phyloP scores from a whole-genome alignment of 2,888 invertebrate species.

The Cyclophora punctaria region DNA sequence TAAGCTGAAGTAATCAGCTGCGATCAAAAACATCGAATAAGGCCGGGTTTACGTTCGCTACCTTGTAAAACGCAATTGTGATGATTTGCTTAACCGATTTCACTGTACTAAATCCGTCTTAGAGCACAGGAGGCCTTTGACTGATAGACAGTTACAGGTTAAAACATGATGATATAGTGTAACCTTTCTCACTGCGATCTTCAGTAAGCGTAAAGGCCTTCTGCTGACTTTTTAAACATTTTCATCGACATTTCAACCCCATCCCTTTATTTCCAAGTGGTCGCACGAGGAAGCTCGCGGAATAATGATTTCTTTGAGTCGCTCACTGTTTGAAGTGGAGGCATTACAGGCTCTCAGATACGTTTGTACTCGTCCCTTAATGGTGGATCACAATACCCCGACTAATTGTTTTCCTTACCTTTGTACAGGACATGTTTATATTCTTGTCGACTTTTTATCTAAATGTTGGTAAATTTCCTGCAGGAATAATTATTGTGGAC shows the following conservation, averaged over 20 bases:
- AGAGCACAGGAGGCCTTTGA: too few species aligned
- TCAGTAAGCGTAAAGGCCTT: too few species aligned
- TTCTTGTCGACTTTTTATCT: constrained; percentile 4
- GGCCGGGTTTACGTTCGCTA: too few species aligned
- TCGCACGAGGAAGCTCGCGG: constrained; percentile 68
- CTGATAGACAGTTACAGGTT: too few species aligned
- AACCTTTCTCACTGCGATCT: too few species aligned
- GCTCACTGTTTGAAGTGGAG: constrained; percentile 61
- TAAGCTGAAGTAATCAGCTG: too few species aligned
- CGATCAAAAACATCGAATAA: too few species aligned
- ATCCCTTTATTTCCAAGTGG: constrained; percentile 61
- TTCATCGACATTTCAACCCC: constrained; percentile 9
- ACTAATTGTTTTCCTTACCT: constrained; percentile 70
- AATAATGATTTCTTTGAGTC: constrained; percentile 74
- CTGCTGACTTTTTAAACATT: too few species aligned
- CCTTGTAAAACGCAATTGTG: too few species aligned
- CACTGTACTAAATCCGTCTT: too few species aligned
- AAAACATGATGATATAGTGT: too few species aligned
- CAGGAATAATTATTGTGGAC: not conserved
- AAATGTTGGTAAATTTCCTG: not conserved
- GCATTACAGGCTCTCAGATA: constrained; percentile 66
- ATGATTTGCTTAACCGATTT: too few species aligned
- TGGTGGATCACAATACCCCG: constrained; percentile 58
- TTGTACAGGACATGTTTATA: constrained; percentile 44
- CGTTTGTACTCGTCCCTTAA: constrained; percentile 67